Percentiles rank a stretch among this genome's conserved stretches.
These are phyloP conservation scores for Stomorhina lunata DNA, from an alignment of 2,888 invertebrate species.

Conservation along the genomic window DNA sequence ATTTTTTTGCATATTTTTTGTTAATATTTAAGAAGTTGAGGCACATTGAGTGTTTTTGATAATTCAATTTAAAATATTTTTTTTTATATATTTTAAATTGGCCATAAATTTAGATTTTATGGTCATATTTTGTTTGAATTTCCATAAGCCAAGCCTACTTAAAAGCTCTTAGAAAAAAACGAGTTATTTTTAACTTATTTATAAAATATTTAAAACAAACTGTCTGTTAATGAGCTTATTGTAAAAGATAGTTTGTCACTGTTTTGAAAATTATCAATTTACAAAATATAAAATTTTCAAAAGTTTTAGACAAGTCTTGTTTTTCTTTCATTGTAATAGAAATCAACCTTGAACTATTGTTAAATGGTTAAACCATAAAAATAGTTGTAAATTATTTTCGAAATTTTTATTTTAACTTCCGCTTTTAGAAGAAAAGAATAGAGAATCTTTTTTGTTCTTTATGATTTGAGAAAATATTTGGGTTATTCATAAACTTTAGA, in stretches of 20 bases:
- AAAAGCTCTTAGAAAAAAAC: conserved; percentile 29
- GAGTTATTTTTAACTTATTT: conserved; percentile 41
- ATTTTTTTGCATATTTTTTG: too few species aligned
- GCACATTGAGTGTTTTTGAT: not conserved
- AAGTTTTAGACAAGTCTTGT: too few species aligned
- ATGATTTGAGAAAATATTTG: not conserved
- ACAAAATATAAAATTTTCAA: too few species aligned
- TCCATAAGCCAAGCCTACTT: conserved; percentile 51
- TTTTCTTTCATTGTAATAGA: not conserved
- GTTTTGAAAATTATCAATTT: too few species aligned
- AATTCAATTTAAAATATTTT: not conserved
- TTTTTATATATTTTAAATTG: conserved; percentile 41
- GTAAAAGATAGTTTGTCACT: conserved; percentile 18
- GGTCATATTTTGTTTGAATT: conserved; percentile 19
- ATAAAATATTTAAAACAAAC: not conserved
- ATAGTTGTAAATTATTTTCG: conserved; percentile 19
- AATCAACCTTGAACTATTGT: not conserved
- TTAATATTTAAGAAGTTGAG: too few species aligned
- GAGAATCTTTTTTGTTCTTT: conserved; percentile 3
- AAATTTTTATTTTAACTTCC: conserved; percentile 30
- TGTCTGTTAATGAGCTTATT: conserved; percentile 2
- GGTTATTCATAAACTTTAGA: not conserved
- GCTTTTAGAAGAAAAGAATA: not conserved
- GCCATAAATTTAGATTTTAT: conserved; percentile 36
- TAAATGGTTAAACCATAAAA: not conserved